Evolutionary conservation across 53 echinoderm and acorn worm genomes (phyloP).

Genomic region (Holothuria leucospilota): DNA sequence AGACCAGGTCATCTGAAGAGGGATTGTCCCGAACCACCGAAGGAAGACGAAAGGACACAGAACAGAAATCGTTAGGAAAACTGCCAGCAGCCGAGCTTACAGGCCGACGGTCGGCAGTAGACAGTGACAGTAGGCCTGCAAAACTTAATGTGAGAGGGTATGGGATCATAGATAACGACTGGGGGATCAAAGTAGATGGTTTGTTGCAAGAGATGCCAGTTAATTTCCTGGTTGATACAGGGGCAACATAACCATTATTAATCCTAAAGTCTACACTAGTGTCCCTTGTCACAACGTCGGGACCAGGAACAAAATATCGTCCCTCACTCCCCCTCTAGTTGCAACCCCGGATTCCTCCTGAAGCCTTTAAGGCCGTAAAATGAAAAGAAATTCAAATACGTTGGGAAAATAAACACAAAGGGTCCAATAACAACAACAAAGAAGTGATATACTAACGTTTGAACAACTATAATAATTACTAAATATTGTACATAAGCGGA

Average conservation of each 20-base stretch:
- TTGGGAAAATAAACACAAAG: too few species aligned
- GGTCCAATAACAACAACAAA: too few species aligned
- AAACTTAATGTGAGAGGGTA: neutral
- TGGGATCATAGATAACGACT: neutral
- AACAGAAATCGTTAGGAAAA: neutral
- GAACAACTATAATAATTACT: too few species aligned
- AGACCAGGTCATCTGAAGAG: neutral
- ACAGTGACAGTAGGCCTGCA: conserved; percentile 13
- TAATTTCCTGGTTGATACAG: conserved; percentile 45
- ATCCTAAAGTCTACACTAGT: neutral
- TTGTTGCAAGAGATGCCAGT: conserved; percentile 13
- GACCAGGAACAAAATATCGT: too few species aligned
- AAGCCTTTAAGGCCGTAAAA: too few species aligned
- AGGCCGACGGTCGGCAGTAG: conserved; percentile 47
- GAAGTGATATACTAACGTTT: too few species aligned
- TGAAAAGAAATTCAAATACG: too few species aligned
- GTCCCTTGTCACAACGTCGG: too few species aligned
- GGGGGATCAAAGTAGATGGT: conserved; percentile 12
- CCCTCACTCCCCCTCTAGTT: too few species aligned
- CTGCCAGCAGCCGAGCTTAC: conserved; percentile 39
- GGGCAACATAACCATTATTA: too few species aligned
- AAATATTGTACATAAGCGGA: too few species aligned
- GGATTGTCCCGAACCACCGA: conserved; percentile 11
- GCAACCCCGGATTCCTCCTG: too few species aligned
- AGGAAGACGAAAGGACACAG: neutral